Conservation (phyloP, 2,113 vertebrate species). For the Istiophorus platypterus region DNA sequence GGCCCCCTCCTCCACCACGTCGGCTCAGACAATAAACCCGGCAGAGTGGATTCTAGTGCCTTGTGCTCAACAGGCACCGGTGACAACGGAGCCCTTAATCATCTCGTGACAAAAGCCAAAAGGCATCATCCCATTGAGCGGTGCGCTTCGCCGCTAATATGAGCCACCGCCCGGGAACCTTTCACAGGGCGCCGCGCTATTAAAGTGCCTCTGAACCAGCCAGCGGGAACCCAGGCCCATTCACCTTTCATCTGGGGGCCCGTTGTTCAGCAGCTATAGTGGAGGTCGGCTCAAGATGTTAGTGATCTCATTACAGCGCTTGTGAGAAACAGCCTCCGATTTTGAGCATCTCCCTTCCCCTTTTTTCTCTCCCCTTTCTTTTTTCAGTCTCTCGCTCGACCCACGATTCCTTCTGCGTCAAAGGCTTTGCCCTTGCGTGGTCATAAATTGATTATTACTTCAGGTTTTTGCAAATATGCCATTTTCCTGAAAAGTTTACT, state of each 20-base stretch:
- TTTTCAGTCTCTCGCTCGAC: too few species aligned
- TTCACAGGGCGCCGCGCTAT: slow-evolving; percentile 92
- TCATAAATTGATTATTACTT: slow-evolving; percentile 73
- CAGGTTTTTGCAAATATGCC: slow-evolving; percentile 61
- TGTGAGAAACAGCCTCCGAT: slow-evolving; percentile 70
- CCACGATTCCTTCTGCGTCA: slow-evolving; percentile 25
- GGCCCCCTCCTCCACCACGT: slow-evolving; percentile 80
- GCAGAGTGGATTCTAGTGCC: slow-evolving; percentile 90
- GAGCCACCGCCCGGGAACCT: slow-evolving; percentile 94
- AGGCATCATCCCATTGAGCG: slow-evolving; percentile 99
- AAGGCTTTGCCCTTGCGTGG: slow-evolving; percentile 46
- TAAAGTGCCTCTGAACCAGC: slow-evolving; percentile 94
- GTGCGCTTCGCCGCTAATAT: slow-evolving; percentile 94
- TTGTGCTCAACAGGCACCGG: slow-evolving; percentile 89
- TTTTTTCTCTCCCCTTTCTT: slow-evolving; percentile 50
- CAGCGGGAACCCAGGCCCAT: slow-evolving; percentile 91
- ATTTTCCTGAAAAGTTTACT: slow-evolving; percentile 69
- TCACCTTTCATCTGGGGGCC: slow-evolving; percentile 95
- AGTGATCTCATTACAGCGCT: slow-evolving; percentile 95
- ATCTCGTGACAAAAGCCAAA: slow-evolving; percentile 99
- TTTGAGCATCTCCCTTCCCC: slow-evolving; percentile 63
- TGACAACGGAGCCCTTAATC: slow-evolving; percentile 95
- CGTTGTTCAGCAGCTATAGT: slow-evolving; percentile 90
- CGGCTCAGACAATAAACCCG: slow-evolving; percentile 84
- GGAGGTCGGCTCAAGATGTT: slow-evolving; percentile 93